These are phyloP conservation scores for Bedellia somnulentella DNA, from an alignment of 2,888 invertebrate genomes.

Conservation along the genomic window DNA sequence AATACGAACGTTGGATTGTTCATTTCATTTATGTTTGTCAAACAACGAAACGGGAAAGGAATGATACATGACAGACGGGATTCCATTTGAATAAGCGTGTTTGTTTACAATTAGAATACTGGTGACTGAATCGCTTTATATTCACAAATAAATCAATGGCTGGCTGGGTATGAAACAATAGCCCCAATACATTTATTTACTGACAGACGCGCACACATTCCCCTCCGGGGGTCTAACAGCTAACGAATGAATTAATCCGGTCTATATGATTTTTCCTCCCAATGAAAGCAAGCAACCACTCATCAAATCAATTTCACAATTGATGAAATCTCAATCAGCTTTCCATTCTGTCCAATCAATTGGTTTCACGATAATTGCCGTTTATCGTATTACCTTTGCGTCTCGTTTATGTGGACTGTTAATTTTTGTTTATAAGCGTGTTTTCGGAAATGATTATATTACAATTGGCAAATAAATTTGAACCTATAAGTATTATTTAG, in stretches of 20 bases:
- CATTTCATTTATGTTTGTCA: background rate
- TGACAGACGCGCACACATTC: background rate
- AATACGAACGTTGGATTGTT: background rate
- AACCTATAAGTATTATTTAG: no score
- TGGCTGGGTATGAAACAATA: background rate
- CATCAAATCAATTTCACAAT: conserved; percentile 28
- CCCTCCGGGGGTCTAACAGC: background rate
- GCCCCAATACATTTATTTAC: background rate
- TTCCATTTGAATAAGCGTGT: no score
- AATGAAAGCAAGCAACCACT: background rate
- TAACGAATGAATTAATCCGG: background rate
- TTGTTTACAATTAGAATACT: no score
- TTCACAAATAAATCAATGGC: background rate
- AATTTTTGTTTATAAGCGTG: conserved; percentile 19
- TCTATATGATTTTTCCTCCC: background rate
- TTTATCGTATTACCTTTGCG: conserved; percentile 25
- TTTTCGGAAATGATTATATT: conserved; percentile 2
- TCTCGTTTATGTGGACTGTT: conserved; percentile 27
- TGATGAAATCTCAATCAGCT: conserved; percentile 28
- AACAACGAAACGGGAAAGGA: no score
- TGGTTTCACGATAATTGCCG: conserved; percentile 33
- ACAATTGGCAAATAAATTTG: no score
- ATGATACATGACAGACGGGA: no score
- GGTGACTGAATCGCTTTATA: no score
- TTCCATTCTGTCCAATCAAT: conserved; percentile 28